phyloP scores from a whole-genome alignment of 2,888 invertebrate species.

The Apamea sordens region DNA sequence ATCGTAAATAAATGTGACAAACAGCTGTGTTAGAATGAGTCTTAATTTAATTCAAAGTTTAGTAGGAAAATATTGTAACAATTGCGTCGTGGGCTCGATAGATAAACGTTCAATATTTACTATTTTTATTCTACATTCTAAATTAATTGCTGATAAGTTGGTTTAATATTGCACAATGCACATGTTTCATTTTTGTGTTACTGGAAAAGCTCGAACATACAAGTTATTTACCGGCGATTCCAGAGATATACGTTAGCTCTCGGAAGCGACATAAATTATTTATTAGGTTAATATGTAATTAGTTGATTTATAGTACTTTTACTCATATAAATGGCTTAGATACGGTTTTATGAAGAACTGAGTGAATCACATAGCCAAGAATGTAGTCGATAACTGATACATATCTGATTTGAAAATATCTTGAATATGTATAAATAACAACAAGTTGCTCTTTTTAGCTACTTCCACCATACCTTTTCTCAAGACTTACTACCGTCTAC shows the following conservation, averaged over 20 bases:
- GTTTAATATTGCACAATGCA: slow-evolving; percentile 7
- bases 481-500: background rate
- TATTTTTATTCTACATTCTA: slow-evolving; percentile 3
- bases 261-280: slow-evolving; percentile 26
- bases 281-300: slow-evolving; percentile 37
- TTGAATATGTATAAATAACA: background rate
- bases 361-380: slow-evolving; percentile 1
- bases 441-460: background rate
- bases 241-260: slow-evolving; percentile 9
- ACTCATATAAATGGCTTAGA: slow-evolving; percentile 14
- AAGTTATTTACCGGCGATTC: background rate
- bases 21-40: background rate
- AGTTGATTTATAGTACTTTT: slow-evolving; percentile 20
- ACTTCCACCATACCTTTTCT: background rate
- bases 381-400: slow-evolving; percentile 5
- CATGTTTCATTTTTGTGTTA: background rate
- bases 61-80: slow-evolving; percentile 3
- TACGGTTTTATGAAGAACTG: background rate
- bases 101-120: slow-evolving; percentile 15
- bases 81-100: slow-evolving; percentile 11
- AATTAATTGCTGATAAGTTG: slow-evolving; percentile 18
- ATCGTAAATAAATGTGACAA: background rate
- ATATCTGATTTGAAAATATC: background rate
- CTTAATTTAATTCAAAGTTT: background rate
- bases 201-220: slow-evolving; percentile 20